phyloP scores from a whole-genome alignment of 1,140 invertebrate genomes.

The Thaumetopoea pityocampa region DNA sequence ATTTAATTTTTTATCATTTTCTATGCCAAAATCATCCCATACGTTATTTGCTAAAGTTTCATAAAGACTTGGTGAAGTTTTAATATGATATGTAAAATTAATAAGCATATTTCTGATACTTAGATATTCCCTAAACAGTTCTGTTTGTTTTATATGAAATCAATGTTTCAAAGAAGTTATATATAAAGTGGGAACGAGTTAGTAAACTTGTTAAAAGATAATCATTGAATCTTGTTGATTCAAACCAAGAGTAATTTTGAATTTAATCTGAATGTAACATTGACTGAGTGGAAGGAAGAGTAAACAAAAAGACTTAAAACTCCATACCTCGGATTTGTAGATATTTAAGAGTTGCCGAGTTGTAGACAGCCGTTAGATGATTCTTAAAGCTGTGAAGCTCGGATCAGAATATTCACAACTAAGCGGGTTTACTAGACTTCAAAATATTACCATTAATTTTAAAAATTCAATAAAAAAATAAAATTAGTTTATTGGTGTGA shows the following conservation, averaged over 20 bases:
- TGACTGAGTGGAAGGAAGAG: conserved; percentile 26
- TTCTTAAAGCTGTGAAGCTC: conserved; percentile 29
- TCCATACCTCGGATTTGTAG: conserved; percentile 26
- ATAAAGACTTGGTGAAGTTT: too few species aligned
- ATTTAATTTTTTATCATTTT: too few species aligned
- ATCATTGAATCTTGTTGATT: conserved; percentile 14
- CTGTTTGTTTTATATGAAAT: conserved; percentile 1
- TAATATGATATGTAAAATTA: too few species aligned
- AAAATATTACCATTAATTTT: conserved; percentile 23
- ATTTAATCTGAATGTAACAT: conserved; percentile 21
- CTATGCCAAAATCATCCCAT: too few species aligned
- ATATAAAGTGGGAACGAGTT: conserved; percentile 9
- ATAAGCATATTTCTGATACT: too few species aligned
- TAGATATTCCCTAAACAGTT: too few species aligned
- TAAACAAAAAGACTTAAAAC: conserved; percentile 27
- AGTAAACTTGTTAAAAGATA: conserved; percentile 7
- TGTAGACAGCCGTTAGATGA: too few species aligned
- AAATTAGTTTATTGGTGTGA: conserved; percentile 3
- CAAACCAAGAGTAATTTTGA: conserved; percentile 11
- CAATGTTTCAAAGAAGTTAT: not conserved
- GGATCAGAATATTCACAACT: conserved; percentile 38
- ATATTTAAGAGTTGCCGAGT: conserved; percentile 25
- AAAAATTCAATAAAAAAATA: conserved; percentile 10
- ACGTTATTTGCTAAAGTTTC: too few species aligned
- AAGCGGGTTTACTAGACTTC: conserved; percentile 33